Evolutionary conservation across 2,797 vertebrate genomes (phyloP).

Genomic region (Serranus cabrilla): DNA sequence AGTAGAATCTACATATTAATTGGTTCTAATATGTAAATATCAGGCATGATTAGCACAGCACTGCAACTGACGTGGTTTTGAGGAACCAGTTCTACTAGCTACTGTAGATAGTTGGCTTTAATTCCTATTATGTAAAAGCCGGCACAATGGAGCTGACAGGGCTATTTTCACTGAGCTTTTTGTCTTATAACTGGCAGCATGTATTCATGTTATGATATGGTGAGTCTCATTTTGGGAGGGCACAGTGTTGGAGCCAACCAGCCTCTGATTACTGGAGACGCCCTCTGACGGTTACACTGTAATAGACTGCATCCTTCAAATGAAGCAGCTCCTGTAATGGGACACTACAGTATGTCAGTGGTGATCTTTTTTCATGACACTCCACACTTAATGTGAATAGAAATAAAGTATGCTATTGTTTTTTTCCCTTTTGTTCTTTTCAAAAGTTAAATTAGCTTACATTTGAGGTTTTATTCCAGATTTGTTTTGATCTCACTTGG

Average conservation of each 20-base stretch:
- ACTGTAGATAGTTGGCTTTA: not conserved
- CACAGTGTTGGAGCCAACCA: not conserved
- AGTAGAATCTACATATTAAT: constrained; percentile 36
- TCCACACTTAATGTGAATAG: not conserved
- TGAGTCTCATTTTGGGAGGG: not conserved
- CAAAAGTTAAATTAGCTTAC: not conserved
- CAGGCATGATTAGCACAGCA: constrained; percentile 14
- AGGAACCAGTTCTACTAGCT: not conserved
- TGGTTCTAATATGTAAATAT: constrained; percentile 24
- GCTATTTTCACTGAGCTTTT: not conserved
- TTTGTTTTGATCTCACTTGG: not conserved
- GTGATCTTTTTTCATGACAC: not conserved
- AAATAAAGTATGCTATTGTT: not conserved
- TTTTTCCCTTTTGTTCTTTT: not conserved
- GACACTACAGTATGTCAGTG: not conserved
- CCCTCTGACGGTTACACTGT: constrained; percentile 32
- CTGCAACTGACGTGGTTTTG: not conserved
- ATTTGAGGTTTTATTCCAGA: not conserved
- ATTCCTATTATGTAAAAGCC: not conserved
- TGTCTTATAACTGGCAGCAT: not conserved
- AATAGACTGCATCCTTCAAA: constrained; percentile 24
- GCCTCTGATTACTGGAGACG: constrained; percentile 4
- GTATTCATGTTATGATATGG: not conserved
- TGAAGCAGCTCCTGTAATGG: not conserved
- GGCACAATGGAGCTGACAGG: not conserved